These are phyloP conservation scores for Drosophila sp. DNA, from an alignment of 1,140 invertebrate genomes.

Conservation along the genomic window DNA sequence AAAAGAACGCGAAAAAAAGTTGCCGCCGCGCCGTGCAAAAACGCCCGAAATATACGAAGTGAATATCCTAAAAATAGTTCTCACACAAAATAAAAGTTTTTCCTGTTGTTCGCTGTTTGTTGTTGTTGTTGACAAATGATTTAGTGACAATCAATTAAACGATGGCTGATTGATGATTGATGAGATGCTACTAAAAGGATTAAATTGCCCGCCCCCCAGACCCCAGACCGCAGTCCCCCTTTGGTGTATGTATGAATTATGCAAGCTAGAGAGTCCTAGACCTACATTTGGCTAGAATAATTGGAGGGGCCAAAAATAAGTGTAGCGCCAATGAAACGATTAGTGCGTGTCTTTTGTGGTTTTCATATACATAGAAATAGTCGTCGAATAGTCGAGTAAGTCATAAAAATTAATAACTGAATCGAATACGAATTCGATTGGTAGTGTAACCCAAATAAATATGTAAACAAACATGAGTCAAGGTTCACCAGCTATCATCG, in stretches of 20 bases:
- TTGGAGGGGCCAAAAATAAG: conserved; percentile 29
- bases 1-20: conserved; percentile 35
- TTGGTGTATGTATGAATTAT: conserved; percentile 45
- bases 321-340: conserved; percentile 59
- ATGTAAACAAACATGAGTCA: conserved; percentile 22
- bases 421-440: conserved; percentile 26
- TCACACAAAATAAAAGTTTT: conserved; percentile 49
- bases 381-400: conserved; percentile 23
- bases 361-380: not conserved
- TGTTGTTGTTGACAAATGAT: conserved; percentile 71
- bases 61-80: conserved; percentile 52
- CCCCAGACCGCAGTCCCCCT: not conserved
- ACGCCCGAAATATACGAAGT: conserved; percentile 6
- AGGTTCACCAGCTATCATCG: conserved; percentile 9
- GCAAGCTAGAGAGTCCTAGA: conserved; percentile 28
- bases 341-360: conserved; percentile 44
- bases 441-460: conserved; percentile 27
- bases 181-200: conserved; percentile 65
- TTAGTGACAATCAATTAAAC: conserved; percentile 77
- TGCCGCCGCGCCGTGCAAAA: not conserved
- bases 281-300: conserved; percentile 26
- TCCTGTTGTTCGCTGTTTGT: conserved; percentile 25
- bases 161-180: conserved; percentile 70
- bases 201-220: conserved; percentile 46
- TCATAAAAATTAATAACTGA: conserved; percentile 54